Conservation (phyloP, 2,113 vertebrate genomes). For the Octodon degus region DNA sequence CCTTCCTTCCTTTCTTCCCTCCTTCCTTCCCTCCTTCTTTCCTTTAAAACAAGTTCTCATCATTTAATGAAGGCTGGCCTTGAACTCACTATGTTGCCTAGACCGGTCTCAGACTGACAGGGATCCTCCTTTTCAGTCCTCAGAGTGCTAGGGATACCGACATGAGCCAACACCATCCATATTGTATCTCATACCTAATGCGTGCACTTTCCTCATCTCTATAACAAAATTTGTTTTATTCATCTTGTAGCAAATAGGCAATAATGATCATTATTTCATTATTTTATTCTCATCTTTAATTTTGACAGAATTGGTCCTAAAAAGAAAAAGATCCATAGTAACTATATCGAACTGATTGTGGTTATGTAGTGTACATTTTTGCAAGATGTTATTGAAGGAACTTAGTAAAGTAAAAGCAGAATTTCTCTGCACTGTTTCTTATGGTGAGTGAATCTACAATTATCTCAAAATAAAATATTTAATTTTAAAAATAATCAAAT, state of each 20-base stretch:
- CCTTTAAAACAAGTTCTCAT: not conserved
- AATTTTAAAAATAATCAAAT: conserved; percentile 37
- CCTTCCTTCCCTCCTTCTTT: too few relatives aligned
- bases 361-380: not conserved
- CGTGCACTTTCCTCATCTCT: not conserved
- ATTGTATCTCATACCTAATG: not conserved
- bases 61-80: not conserved
- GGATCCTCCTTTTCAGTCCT: not conserved
- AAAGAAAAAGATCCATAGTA: not conserved
- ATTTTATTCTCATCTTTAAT: conserved; percentile 27
- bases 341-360: not conserved
- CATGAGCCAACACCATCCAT: not conserved
- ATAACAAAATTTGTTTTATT: not conserved
- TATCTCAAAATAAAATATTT: conserved; percentile 4
- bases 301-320: not conserved
- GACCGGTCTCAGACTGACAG: not conserved
- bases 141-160: not conserved
- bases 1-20: too few relatives aligned
- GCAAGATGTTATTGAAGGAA: not conserved
- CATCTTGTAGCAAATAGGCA: not conserved
- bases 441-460: not conserved
- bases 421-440: not conserved
- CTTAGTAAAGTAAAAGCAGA: not conserved
- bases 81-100: not conserved
- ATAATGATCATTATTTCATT: not conserved